A percentile compares a stretch with the other conserved stretches of the same genome.
Conservation (phyloP, 37 sponge, comb jelly and placozoan species). For the Spongilla lacustris region DNA sequence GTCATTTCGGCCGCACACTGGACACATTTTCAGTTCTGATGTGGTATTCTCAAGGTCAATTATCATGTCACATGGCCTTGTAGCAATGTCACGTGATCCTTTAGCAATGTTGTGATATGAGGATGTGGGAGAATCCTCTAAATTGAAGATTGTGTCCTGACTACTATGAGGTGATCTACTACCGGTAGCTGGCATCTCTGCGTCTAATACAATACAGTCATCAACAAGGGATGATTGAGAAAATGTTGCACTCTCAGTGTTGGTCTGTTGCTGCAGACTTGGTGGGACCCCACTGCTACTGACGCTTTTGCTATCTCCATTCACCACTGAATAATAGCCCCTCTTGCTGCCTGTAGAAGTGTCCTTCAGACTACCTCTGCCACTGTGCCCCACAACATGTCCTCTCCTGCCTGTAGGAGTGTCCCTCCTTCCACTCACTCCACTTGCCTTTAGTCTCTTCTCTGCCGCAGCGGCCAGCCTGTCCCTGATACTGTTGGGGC, state of each 20-base stretch:
- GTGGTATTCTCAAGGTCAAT: background rate
- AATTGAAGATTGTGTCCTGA: background rate
- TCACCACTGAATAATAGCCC: too few relatives aligned
- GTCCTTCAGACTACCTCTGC: too few relatives aligned
- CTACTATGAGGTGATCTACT: background rate
- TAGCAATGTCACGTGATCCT: background rate
- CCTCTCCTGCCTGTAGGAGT: background rate
- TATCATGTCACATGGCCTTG: background rate
- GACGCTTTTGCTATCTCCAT: background rate
- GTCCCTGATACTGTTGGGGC: background rate
- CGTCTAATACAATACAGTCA: background rate
- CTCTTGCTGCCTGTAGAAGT: too few relatives aligned
- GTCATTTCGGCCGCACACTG: conserved; percentile 59
- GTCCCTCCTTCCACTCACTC: background rate
- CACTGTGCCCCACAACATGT: too few relatives aligned
- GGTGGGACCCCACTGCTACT: background rate
- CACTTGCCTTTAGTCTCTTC: conserved; percentile 22
- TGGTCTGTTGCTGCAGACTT: background rate
- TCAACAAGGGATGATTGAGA: background rate
- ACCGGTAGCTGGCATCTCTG: background rate
- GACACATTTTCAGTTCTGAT: conserved; percentile 41
- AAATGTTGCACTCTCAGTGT: background rate
- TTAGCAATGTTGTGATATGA: background rate
- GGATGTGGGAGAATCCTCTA: background rate
- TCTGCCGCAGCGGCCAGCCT: conserved; percentile 27